These are phyloP conservation scores for Circaetus cinerascens DNA, from an alignment of 2,113 vertebrate species.

Conservation along the genomic window DNA sequence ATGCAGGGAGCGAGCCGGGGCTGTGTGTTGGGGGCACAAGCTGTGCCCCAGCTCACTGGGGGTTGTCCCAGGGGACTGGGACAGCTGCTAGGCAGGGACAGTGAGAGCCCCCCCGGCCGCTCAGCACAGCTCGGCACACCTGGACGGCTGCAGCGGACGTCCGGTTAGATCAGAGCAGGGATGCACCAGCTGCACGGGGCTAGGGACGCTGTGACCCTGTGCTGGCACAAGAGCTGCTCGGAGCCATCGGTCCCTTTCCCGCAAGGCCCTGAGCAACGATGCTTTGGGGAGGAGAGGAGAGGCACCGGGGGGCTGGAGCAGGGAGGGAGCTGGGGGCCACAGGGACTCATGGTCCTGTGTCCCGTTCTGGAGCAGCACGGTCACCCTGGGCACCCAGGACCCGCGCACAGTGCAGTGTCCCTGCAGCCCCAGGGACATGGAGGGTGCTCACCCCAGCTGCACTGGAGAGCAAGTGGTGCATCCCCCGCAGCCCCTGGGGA, in stretches of 20 bases:
- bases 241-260: neutral
- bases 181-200: neutral
- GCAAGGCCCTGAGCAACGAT: rapidly evolving
- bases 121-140: neutral
- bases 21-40: rapidly evolving
- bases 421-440: rapidly evolving
- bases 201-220: neutral
- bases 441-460: neutral
- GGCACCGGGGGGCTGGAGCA: rapidly evolving
- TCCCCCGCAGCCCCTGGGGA: neutral
- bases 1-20: rapidly evolving
- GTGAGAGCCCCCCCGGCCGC: neutral
- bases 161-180: neutral
- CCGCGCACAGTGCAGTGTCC: rapidly evolving
- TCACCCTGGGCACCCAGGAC: rapidly evolving
- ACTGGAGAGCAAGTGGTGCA: neutral
- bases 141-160: neutral
- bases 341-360: neutral
- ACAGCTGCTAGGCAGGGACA: neutral
- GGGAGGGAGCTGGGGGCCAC: neutral
- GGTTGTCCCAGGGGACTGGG: neutral
- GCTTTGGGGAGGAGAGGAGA: neutral
- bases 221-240: neutral
- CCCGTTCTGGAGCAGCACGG: rapidly evolving
- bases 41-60: neutral